Conservation (phyloP, 2,797 vertebrate species). For the Pseudochirops corinnae region DNA sequence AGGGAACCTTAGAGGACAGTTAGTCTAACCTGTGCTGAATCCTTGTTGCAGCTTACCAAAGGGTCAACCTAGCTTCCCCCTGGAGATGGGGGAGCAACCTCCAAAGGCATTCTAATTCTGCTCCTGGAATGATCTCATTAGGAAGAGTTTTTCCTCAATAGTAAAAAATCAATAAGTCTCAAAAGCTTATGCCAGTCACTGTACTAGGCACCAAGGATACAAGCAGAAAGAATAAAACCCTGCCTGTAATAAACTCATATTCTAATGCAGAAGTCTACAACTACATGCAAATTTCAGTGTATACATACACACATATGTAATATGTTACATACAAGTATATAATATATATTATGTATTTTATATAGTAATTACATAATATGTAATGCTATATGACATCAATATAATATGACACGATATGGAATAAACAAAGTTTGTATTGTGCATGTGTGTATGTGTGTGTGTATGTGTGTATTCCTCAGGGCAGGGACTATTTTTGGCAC, state of each 20-base stretch:
- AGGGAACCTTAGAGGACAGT: neutral
- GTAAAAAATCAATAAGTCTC: neutral
- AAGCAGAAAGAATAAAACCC: neutral
- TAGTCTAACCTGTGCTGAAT: neutral
- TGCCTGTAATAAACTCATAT: neutral
- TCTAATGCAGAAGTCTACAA: neutral
- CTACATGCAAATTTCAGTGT: neutral
- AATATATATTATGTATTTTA: neutral
- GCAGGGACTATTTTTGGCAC: neutral
- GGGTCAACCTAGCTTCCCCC: neutral
- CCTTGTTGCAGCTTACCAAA: neutral
- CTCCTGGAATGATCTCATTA: neutral
- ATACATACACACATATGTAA: neutral
- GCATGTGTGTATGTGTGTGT: neutral
- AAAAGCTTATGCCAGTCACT: neutral
- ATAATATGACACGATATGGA: too few relatives aligned
- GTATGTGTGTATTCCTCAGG: neutral
- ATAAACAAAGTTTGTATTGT: neutral
- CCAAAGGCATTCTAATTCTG: neutral
- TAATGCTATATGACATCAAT: neutral
- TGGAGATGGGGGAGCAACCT: neutral
- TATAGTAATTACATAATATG: too few relatives aligned
- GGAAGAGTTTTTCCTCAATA: neutral
- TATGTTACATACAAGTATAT: neutral
- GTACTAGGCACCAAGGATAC: neutral